A percentile compares a stretch with the other conserved stretches of the same genome.
phyloP scores from a whole-genome alignment of 2,797 vertebrate species.

The Champsocephalus gunnari region DNA sequence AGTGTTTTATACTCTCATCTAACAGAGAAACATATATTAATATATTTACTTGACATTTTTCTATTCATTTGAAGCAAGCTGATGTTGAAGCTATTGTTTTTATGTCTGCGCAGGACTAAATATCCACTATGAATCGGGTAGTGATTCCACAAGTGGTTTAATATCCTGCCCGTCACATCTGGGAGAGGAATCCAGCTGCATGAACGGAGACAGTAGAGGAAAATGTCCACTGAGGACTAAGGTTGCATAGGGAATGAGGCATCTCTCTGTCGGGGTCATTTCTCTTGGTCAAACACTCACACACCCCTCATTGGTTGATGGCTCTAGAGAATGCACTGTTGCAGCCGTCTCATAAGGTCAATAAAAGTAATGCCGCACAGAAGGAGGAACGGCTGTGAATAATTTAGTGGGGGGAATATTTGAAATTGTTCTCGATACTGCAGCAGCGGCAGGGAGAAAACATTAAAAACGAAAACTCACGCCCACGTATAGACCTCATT shows the following conservation, averaged over 20 bases:
- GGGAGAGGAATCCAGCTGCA: constrained; percentile 20
- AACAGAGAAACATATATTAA: background rate
- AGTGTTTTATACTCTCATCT: background rate
- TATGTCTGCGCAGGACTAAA: background rate
- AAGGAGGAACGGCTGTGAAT: constrained; percentile 58
- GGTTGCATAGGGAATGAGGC: background rate
- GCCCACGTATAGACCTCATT: constrained; percentile 49
- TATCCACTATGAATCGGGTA: constrained; percentile 1
- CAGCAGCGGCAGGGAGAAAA: constrained; percentile 7
- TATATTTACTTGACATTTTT: background rate
- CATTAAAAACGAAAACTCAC: background rate
- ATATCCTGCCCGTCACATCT: constrained; percentile 45
- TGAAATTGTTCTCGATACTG: constrained; percentile 47
- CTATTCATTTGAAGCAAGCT: background rate
- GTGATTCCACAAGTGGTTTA: constrained; percentile 36
- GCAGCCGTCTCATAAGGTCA: constrained; percentile 34
- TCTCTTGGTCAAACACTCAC: constrained; percentile 23
- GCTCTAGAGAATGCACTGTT: constrained; percentile 20
- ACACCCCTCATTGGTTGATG: background rate
- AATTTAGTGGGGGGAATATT: constrained; percentile 65
- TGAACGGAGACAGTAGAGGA: constrained; percentile 19
- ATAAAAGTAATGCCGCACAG: constrained; percentile 54
- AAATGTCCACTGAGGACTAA: constrained; percentile 7
- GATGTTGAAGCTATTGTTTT: background rate
- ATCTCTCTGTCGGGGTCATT: constrained; percentile 15